These are phyloP conservation scores for Sturnira hondurensis DNA, from an alignment of 2,113 vertebrate species.

Conservation along the genomic window DNA sequence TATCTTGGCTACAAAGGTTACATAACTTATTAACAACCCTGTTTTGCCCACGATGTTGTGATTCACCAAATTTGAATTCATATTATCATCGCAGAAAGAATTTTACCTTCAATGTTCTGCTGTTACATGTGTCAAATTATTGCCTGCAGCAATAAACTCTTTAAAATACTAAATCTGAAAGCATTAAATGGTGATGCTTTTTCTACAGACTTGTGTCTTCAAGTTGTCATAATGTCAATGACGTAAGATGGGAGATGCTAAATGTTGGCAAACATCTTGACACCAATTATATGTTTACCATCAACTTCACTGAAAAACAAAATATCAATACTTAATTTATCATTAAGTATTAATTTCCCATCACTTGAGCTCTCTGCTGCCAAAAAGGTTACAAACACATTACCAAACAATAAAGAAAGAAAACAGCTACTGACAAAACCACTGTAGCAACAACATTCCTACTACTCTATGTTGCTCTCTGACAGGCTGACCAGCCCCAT, in stretches of 20 bases:
- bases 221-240: not conserved
- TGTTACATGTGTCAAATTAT: not conserved
- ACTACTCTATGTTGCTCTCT: not conserved
- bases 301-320: not conserved
- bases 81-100: not conserved
- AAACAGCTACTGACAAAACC: not conserved
- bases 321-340: not conserved
- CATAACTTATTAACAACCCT: not conserved
- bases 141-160: not conserved
- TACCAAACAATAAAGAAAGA: not conserved
- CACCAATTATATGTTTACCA: not conserved
- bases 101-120: not conserved
- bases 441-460: not conserved
- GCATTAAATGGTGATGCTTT: not conserved
- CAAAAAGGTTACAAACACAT: not conserved
- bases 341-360: not conserved
- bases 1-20: not conserved
- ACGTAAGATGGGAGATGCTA: not conserved
- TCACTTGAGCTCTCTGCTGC: slow-evolving; percentile 10
- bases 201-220: not conserved
- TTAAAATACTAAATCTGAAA: not conserved
- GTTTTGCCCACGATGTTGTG: not conserved
- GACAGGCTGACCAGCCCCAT: not conserved
- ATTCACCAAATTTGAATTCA: not conserved
- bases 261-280: not conserved